phyloP scores from a whole-genome alignment of 2,888 invertebrate species.

The Dynastes tityus region DNA sequence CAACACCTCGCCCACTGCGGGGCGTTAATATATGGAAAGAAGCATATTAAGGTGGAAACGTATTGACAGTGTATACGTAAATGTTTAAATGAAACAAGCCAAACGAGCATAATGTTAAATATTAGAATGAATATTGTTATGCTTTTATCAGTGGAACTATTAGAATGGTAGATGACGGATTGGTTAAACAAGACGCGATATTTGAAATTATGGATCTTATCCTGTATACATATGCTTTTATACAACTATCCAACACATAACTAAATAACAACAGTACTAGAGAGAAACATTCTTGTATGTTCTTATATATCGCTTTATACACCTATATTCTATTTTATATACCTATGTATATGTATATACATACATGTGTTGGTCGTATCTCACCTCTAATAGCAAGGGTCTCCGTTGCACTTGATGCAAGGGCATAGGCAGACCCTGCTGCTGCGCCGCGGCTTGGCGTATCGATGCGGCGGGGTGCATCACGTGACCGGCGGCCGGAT shows the following conservation, averaged over 20 bases:
- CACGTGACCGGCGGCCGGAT: conserved; percentile 67
- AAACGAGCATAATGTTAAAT: too few relatives aligned
- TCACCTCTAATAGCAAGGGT: conserved; percentile 91
- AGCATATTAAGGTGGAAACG: too few relatives aligned
- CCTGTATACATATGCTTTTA: background rate
- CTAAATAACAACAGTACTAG: background rate
- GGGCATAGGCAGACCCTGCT: conserved; percentile 69
- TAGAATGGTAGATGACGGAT: too few relatives aligned
- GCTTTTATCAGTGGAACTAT: too few relatives aligned
- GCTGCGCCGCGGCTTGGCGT: conserved; percentile 66
- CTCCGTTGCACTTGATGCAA: conserved; percentile 73
- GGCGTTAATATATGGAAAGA: too few relatives aligned
- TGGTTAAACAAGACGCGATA: too few relatives aligned
- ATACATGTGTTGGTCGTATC: background rate
- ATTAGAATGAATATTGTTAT: too few relatives aligned
- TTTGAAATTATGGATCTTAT: background rate
- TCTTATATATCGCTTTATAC: background rate
- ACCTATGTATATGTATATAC: background rate
- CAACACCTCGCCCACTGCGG: too few relatives aligned
- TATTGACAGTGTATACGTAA: too few relatives aligned
- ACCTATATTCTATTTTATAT: background rate
- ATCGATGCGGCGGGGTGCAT: conserved; percentile 63
- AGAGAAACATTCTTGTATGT: too few relatives aligned
- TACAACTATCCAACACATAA: background rate
- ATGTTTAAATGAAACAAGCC: too few relatives aligned